Conservation (phyloP, 2,797 vertebrate species). For the Steatocranus sp. region DNA sequence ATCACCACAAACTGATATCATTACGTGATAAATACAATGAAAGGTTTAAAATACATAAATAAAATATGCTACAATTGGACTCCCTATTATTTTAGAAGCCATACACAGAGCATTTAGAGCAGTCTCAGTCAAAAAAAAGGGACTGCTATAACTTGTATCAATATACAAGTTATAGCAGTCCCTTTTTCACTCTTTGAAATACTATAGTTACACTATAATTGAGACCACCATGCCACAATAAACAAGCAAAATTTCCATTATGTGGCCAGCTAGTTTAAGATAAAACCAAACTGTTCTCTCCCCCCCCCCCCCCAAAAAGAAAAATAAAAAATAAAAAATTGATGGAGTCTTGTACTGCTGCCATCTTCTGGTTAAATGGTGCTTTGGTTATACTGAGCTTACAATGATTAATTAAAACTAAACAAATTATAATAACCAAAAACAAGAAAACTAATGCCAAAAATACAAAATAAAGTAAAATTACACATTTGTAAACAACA, state of each 20-base stretch:
- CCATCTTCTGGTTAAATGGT: slow-evolving; percentile 17
- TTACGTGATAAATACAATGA: not conserved
- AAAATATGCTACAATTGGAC: not conserved
- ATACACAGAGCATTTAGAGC: not conserved
- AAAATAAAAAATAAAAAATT: too few species aligned
- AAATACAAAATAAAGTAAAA: not conserved
- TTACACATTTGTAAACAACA: not conserved
- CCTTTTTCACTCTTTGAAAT: not conserved
- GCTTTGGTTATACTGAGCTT: not conserved
- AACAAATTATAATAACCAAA: not conserved
- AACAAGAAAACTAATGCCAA: not conserved
- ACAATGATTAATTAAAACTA: not conserved
- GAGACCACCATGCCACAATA: not conserved
- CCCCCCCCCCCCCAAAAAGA: not conserved
- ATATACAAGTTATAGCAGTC: not conserved
- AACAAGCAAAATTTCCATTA: not conserved
- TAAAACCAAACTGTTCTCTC: not conserved
- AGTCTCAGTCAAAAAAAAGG: not conserved
- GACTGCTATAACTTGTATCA: too few species aligned
- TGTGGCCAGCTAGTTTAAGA: not conserved
- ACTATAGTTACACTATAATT: not conserved
- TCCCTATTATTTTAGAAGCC: not conserved
- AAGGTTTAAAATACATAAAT: not conserved
- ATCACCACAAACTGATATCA: not conserved
- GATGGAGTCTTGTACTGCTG: not conserved